Percentiles rank a stretch among this genome's conserved stretches.
Evolutionary conservation across 2,113 vertebrate species (phyloP).

Genomic region (Glaucidium brasilianum): DNA sequence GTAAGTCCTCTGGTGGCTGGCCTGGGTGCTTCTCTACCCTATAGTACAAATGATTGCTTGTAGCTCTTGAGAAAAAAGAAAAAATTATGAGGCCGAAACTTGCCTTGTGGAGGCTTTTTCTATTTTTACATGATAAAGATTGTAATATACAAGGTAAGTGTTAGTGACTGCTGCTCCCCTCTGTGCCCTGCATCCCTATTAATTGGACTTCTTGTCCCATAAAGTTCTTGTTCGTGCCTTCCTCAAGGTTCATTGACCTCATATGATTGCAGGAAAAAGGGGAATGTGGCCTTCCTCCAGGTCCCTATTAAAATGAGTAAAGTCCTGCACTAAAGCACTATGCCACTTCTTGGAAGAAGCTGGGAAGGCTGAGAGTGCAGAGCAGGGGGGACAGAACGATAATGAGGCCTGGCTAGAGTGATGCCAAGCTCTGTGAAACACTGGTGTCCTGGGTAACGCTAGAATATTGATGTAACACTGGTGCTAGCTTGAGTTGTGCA

Average conservation of each 20-base stretch:
- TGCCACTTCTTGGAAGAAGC: not conserved
- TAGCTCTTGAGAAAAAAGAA: not conserved
- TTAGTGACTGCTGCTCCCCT: not conserved
- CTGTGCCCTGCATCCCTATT: not conserved
- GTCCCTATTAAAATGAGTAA: not conserved
- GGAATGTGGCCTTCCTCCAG: not conserved
- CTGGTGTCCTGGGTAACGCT: not conserved
- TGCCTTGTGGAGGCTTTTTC: not conserved
- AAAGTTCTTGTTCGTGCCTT: not conserved
- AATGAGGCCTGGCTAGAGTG: not conserved
- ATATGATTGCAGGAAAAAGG: not conserved
- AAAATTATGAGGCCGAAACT: not conserved
- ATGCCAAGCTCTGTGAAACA: not conserved
- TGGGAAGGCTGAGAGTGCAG: not conserved
- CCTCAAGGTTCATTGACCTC: not conserved
- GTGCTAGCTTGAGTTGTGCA: accelerated
- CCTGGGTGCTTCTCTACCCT: not conserved
- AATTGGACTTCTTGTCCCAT: not conserved
- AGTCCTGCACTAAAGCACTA: not conserved
- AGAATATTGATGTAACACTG: not conserved
- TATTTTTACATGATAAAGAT: not conserved
- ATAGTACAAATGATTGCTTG: not conserved
- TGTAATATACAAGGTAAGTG: not conserved
- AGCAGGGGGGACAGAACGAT: not conserved
- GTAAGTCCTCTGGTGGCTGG: not conserved